Base-by-base conservation (phyloP, 2,113 vertebrate genomes). In the Callospermophilus lateralis region DNA sequence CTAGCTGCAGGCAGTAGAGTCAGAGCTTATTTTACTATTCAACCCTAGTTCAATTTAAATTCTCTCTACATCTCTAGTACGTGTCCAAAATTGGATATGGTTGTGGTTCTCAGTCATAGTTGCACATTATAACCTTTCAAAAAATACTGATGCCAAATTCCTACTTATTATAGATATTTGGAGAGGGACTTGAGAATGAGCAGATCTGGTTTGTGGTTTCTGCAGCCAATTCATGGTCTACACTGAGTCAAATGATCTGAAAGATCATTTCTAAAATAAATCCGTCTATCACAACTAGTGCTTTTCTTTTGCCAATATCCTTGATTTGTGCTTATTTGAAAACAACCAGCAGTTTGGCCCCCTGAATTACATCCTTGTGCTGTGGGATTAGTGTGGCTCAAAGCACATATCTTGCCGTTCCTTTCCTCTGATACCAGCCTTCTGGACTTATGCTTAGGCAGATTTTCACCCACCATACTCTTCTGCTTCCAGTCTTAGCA, bases 311-410 rank as follows among this genome's bases (percentile, higher is more conserved):
- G 61, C 26, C 74, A 92, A 3, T 67, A 10, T n/a, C 9, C 28
- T 95, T 80, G 6, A 76, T 89, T 89, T 93, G 45, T 93, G 58
- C 16, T 51, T 19, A 94, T 89, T 65, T 70, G n/a, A 28, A 78
- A 53, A 84, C 61, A 22, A 48, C 6, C 13, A 85, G 6, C 39
- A 76, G 24, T 73, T 90, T 84, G 42, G 7, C 8, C 55, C 8
- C 34, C 22, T 85, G 24, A 48, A 61, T 84, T 53, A 51, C 20
- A 89, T 45, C 3, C 9, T 26, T 45, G 28, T 77, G 16, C 20
- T 81, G 11, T 63, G 13, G 48, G 48, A 63, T 80, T 80, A 70
- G 17, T 58, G 12, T 80, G 55, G 30, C 32, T 87, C 30, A 80
- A 15, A 89, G 70, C 15, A 39, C 11, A 2, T 42, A n/a, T 22